Base-by-base conservation (phyloP, 2,888 invertebrate species). In the Ichneumoninae sp. region DNA sequence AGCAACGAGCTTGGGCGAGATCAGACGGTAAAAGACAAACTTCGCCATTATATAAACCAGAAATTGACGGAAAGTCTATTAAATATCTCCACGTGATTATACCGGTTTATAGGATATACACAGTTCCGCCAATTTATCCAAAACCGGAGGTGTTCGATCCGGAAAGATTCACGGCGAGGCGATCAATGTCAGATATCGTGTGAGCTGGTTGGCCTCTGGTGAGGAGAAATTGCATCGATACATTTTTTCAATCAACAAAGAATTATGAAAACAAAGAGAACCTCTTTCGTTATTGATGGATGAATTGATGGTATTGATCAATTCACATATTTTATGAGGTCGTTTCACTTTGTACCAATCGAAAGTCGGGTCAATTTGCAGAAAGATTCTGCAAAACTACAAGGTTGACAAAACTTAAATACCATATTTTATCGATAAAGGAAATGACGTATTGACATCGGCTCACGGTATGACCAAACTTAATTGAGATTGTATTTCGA, bases 1-100 rank as follows among this genome's bases (percentile, higher is more conserved):
- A 92, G 92, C 60, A 92, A 94, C 81, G 93, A 93, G 80, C 89
- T 95, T 6, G 94, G 94, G 0, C 83, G 91, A 4, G 89, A 94
- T 87, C 93, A 91, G 1, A 89, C 92, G 1, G 88, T 93, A 3
- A 94, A 95, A 86, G 91, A 94, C 5, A 92, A 89, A 65, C 85
- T 94, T 26, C 87, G 92, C n/a, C 63, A 89, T 6, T 94, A 94
- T 89, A 91, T 94, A 33, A 86, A 88, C 0, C 79, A 88, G 1
- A 86, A 89, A 5, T 76, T 92, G 36, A 75, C 87, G 0, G 90
- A 88, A 65, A 87, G 91, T 52, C 52, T 4, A 52, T 52, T 16
- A 52, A 52, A 52, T 52, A 52, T n/a, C 52, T 52, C 0, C 16
- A 16, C n/a, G 16, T 52, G 52, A 22, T 83, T 70, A 71, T 88